Evolutionary conservation across 1,140 invertebrate species (phyloP), one percentile per base, ranked within the genome.

Genomic region (Drosophila subobscura): DNA sequence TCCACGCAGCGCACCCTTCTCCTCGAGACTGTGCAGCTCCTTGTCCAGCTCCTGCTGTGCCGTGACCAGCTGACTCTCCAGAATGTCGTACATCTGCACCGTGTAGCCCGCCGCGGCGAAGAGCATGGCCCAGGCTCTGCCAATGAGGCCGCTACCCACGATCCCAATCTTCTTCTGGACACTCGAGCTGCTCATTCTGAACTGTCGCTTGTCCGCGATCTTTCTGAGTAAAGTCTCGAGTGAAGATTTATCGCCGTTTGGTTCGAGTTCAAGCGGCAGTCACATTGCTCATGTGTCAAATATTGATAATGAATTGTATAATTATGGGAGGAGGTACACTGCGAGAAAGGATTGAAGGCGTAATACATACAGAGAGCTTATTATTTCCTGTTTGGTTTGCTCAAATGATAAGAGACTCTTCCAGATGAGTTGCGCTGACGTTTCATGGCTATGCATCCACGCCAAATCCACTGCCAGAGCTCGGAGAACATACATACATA

Each of bases 51-150:
- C 95, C 22, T 92, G 92, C 0, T 98, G 90, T 0, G 97, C 97
- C 23, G 93, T 93, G 2, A 93, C 90, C 12, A 98, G 93, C 91
- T 97, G 96, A 33, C 95, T 92, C 8, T 94, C 92, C 27, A 96
- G 92, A 37, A 97, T 94, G 90, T 99, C 98, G 90, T 95, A 99
- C 25, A 99, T 92, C 10, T 92, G 92, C 6, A 99, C 97, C 72
- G 96, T 92, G 91, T 98, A 98, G 3, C 97, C 97, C 20, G 95
- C 96, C 10, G 96, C 94, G 0, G 97, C 97, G 92, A 98, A 99
- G 1, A 99, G 92, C 97, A 99, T 98, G 0, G 97, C 95, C 97
- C 97, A 99, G 89, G 97, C 98, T 49, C 96, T 94, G 3, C 98
- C 98, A 67, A 99, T 98, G 23, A 99, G 92, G 8, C 98, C 98